Evolutionary conservation across 2,888 invertebrate species (phyloP).

Genomic region (Aphrophora alni): DNA sequence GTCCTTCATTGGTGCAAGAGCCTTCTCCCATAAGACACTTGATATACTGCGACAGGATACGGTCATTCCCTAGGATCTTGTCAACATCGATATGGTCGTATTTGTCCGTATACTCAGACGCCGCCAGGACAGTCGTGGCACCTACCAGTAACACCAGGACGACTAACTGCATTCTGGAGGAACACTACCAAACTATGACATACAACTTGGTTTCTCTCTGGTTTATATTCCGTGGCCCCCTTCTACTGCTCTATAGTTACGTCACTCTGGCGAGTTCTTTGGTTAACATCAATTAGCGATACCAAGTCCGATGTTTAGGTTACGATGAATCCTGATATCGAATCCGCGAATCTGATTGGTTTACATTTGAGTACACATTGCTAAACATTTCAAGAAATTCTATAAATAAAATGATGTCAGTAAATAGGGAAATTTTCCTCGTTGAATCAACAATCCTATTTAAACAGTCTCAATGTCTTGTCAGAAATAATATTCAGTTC

Average conservation of each 20-base stretch:
- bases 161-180: background rate
- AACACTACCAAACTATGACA: background rate
- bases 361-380: no score
- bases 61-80: slow-evolving; percentile 62
- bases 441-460: no score
- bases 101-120: slow-evolving; percentile 58
- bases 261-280: no score
- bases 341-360: no score
- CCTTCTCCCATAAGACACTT: slow-evolving; percentile 68
- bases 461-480: no score
- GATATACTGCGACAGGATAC: slow-evolving; percentile 66
- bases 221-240: background rate
- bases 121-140: slow-evolving; percentile 49
- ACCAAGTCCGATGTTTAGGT: no score
- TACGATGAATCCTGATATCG: no score
- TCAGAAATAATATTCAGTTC: no score
- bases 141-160: slow-evolving; percentile 54
- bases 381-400: no score
- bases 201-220: background rate
- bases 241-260: background rate
- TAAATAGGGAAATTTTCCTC: no score
- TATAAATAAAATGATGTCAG: no score
- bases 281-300: no score
- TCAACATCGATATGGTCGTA: slow-evolving; percentile 68
- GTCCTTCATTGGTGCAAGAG: slow-evolving; percentile 65